phyloP scores from a whole-genome alignment of 2,888 invertebrate species.

The Phyllotreta cruciferae region DNA sequence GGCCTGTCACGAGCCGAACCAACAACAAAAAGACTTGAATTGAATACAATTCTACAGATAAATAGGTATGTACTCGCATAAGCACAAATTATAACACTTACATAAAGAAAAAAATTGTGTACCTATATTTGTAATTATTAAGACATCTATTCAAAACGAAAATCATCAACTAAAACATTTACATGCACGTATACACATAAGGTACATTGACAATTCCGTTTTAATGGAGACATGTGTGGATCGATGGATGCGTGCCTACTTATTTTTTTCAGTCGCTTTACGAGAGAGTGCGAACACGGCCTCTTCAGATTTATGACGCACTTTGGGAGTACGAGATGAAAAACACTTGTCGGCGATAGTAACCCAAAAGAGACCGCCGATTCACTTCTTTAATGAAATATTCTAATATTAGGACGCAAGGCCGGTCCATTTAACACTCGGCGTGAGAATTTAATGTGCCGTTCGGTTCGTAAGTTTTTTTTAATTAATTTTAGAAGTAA shows the following conservation, averaged over 20 bases:
- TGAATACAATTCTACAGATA: too few species aligned
- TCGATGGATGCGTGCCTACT: conserved; percentile 21
- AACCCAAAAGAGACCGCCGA: conserved; percentile 36
- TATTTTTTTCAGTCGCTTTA: conserved; percentile 23
- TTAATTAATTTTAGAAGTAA: neutral
- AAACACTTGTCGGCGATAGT: conserved; percentile 39
- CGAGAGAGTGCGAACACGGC: conserved; percentile 42
- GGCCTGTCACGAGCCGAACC: too few species aligned
- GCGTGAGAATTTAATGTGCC: conserved; percentile 33
- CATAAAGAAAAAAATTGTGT: neutral
- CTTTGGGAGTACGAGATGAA: conserved; percentile 36
- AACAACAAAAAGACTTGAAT: too few species aligned
- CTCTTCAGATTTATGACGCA: conserved; percentile 40
- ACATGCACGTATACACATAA: conserved; percentile 21
- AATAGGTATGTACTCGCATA: neutral
- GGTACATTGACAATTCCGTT: conserved; percentile 29
- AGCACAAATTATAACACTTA: conserved; percentile 1
- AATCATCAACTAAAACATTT: conserved; percentile 4
- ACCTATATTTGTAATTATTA: conserved; percentile 3
- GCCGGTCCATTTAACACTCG: conserved; percentile 40
- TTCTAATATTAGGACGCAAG: conserved; percentile 47
- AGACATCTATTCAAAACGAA: too few species aligned
- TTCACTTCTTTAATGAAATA: conserved; percentile 43
- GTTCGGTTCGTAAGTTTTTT: conserved; percentile 11
- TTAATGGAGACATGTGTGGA: conserved; percentile 36